phyloP scores from a whole-genome alignment of 2,888 invertebrate genomes.

The Chrysolina americana region DNA sequence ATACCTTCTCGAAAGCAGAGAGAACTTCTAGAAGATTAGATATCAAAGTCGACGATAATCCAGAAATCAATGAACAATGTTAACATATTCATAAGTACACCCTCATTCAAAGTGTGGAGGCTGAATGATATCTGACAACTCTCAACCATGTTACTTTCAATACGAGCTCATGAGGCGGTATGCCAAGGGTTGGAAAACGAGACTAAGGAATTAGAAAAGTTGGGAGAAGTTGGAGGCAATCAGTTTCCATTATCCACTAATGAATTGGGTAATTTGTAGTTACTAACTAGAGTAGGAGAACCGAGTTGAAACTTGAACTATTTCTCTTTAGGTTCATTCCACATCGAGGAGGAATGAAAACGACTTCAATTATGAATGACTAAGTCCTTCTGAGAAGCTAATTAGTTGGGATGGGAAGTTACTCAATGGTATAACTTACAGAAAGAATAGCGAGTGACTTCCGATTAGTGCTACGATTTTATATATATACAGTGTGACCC shows the following conservation, averaged over 20 bases:
- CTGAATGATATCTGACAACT: not conserved
- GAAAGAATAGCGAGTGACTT: too few species aligned
- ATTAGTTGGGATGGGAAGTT: too few species aligned
- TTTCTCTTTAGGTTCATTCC: not conserved
- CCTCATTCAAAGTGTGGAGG: not conserved
- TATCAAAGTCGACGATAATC: not conserved
- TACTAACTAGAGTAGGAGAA: not conserved
- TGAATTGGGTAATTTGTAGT: constrained; percentile 6
- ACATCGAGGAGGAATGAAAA: not conserved
- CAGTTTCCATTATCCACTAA: not conserved
- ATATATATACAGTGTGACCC: too few species aligned
- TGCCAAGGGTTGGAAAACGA: not conserved
- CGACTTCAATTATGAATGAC: not conserved
- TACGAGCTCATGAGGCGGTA: not conserved
- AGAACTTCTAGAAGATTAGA: not conserved
- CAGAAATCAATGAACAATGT: too few species aligned
- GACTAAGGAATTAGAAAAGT: not conserved
- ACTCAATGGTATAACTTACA: too few species aligned
- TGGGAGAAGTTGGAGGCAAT: not conserved
- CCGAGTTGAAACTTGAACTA: not conserved
- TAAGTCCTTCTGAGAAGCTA: too few species aligned
- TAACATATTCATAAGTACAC: not conserved
- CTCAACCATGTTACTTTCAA: not conserved
- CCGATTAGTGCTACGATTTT: too few species aligned
- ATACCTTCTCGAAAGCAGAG: too few species aligned